Evolutionary conservation across 2,113 vertebrate genomes (phyloP).

Genomic region (Calypte anna): DNA sequence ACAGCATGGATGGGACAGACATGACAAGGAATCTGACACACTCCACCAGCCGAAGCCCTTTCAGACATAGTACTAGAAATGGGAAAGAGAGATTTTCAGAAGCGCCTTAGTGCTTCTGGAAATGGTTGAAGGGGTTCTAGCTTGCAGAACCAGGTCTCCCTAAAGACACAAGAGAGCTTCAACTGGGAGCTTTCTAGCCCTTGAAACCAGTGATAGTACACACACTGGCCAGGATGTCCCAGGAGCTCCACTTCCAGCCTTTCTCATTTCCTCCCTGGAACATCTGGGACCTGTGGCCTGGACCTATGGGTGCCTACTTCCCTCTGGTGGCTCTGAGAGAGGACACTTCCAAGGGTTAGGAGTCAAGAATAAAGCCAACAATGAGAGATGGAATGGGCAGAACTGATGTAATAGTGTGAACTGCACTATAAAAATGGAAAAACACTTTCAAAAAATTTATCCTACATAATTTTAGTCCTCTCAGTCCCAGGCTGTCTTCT

Average conservation of each 20-base stretch:
- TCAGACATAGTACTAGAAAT: neutral
- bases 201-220: neutral
- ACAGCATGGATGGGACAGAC: neutral
- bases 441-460: neutral
- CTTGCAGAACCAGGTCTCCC: neutral
- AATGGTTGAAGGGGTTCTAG: accelerated
- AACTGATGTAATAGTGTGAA: neutral
- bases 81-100: neutral
- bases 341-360: neutral
- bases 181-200: neutral
- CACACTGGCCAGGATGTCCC: neutral
- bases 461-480: neutral
- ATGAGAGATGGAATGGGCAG: neutral
- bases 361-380: neutral
- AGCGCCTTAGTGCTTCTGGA: neutral
- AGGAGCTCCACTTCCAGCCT: neutral
- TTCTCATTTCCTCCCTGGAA: neutral
- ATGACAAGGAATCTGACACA: neutral
- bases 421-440: neutral
- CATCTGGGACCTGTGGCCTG: neutral
- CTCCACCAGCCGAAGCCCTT: neutral
- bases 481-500: neutral
- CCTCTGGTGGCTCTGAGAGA: neutral
- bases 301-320: neutral
- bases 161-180: neutral